Conservation (phyloP, 2,113 vertebrate genomes). For the Phylloscopus trochilus region DNA sequence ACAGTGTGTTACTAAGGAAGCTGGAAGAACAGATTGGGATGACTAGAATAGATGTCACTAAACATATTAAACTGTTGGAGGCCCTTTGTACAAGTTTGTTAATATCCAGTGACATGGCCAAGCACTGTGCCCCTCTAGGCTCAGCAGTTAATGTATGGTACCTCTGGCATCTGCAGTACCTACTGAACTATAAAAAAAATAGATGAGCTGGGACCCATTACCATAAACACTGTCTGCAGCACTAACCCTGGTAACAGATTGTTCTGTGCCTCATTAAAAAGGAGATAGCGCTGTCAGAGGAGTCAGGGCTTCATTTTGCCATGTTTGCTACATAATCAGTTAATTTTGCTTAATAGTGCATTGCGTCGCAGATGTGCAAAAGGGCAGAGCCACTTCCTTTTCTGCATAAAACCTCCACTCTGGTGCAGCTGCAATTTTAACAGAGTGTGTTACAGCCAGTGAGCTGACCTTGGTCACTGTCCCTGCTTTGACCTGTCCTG, state of each 20-base stretch:
- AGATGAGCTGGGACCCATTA: conserved; percentile 5
- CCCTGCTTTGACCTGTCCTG: neutral
- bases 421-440: neutral
- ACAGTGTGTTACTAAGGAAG: neutral
- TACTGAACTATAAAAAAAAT: conserved; percentile 2
- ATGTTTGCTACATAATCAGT: conserved; percentile 42
- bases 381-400: neutral
- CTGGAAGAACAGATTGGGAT: neutral
- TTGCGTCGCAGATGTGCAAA: neutral
- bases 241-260: neutral
- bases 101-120: neutral
- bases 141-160: neutral
- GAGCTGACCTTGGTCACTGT: neutral
- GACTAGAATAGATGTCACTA: neutral
- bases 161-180: neutral
- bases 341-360: conserved; percentile 49
- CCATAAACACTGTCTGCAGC: neutral
- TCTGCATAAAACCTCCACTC: neutral
- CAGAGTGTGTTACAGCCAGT: neutral
- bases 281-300: neutral
- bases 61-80: neutral
- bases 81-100: neutral
- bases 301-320: conserved; percentile 28
- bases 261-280: conserved; percentile 41
- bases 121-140: neutral